phyloP scores from a whole-genome alignment of 1,140 invertebrate species.

The Ips nitidus region DNA sequence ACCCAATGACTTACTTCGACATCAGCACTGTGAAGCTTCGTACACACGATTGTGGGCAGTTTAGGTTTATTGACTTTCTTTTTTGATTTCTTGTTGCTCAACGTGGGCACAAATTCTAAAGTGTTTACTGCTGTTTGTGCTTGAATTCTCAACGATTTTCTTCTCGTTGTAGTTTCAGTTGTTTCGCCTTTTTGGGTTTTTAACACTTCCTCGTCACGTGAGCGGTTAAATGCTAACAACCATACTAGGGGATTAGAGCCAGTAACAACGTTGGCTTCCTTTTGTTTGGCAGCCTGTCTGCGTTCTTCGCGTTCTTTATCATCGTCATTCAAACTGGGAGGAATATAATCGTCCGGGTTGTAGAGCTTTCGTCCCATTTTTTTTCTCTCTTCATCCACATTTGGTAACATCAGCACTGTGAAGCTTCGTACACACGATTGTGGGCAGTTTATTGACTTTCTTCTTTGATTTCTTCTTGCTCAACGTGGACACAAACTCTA shows the following conservation, averaged over 20 bases:
- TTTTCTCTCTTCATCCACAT: too few species aligned
- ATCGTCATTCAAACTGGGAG: background rate
- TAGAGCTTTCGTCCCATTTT: background rate
- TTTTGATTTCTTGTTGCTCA: conserved; percentile 34
- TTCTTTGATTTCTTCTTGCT: conserved; percentile 33
- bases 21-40: conserved; percentile 45
- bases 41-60: conserved; percentile 47
- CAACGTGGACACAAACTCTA: conserved; percentile 44
- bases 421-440: conserved; percentile 49
- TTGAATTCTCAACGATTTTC: conserved; percentile 20
- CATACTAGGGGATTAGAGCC: too few species aligned
- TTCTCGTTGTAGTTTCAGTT: background rate
- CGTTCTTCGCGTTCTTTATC: conserved; percentile 1
- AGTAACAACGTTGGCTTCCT: too few species aligned
- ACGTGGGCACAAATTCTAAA: conserved; percentile 42
- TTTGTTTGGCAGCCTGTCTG: too few species aligned
- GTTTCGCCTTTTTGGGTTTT: conserved; percentile 1
- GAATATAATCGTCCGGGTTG: background rate
- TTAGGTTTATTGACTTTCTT: conserved; percentile 32
- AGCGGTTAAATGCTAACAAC: too few species aligned
- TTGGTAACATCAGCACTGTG: conserved; percentile 45
- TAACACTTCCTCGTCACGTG: too few species aligned
- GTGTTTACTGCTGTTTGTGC: too few species aligned
- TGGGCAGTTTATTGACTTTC: conserved; percentile 34
- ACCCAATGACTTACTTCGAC: conserved; percentile 39